Conservation (phyloP, 2,113 vertebrate genomes). For the Gopherus flavomarginatus region DNA sequence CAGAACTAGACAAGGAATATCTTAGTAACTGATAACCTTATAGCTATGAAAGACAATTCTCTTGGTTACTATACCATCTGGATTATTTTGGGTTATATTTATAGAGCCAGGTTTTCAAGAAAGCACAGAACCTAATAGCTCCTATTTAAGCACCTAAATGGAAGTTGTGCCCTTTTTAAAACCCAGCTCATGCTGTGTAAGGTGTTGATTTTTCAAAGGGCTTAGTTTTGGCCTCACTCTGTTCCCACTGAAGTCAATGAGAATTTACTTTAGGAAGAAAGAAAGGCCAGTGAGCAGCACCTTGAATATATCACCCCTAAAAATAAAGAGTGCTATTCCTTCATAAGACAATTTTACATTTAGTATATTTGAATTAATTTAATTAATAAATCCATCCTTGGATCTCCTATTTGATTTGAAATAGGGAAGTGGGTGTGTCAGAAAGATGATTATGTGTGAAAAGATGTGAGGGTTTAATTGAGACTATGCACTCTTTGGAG, state of each 20-base stretch:
- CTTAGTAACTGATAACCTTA: conserved; percentile 4
- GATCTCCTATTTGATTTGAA: neutral
- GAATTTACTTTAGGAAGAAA: neutral
- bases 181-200: neutral
- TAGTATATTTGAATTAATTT: neutral
- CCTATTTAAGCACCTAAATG: neutral
- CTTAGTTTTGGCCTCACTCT: neutral
- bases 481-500: neutral
- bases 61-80: neutral
- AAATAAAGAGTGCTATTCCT: neutral
- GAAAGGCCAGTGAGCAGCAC: neutral
- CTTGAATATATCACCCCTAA: neutral
- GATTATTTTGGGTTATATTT: neutral
- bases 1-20: neutral
- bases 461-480: neutral
- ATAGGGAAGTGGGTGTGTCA: neutral
- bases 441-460: neutral
- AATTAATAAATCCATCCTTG: neutral
- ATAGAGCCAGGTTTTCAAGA: neutral
- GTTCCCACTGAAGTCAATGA: no score
- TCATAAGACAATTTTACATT: neutral
- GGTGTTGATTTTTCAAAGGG: neutral
- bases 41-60: neutral
- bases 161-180: neutral
- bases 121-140: neutral